phyloP scores from a whole-genome alignment of 2,113 vertebrate genomes.

The Grus americana region DNA sequence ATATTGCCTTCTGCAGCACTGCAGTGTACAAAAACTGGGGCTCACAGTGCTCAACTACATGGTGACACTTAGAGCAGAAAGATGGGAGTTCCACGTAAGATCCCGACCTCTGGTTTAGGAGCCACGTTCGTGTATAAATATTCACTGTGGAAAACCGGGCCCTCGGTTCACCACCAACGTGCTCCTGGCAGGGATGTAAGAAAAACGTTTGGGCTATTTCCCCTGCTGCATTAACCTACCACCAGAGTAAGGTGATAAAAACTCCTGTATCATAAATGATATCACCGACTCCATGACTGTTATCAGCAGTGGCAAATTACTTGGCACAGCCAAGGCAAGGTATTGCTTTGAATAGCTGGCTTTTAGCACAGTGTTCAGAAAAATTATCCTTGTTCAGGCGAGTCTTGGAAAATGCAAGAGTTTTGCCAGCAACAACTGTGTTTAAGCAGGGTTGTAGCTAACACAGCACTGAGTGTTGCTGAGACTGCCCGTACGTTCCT shows the following conservation, averaged over 20 bases:
- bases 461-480: rapidly evolving
- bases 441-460: background rate
- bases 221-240: background rate
- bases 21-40: background rate
- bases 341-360: background rate
- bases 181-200: background rate
- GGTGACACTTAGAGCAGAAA: background rate
- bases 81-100: background rate
- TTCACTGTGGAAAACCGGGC: background rate
- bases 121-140: background rate
- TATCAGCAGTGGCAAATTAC: conserved; percentile 47
- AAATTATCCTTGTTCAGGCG: background rate
- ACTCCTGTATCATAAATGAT: background rate
- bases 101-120: background rate
- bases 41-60: rapidly evolving
- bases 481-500: background rate
- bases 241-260: background rate
- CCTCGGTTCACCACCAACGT: background rate
- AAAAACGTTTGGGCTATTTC: background rate
- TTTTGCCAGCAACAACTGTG: conserved; percentile 1
- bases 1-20: background rate
- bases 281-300: background rate
- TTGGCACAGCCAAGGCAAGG: background rate
- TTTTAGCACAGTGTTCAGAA: conserved; percentile 25
- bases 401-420: background rate